Evolutionary conservation across 2,888 invertebrate species (phyloP).

Genomic region (Sinhomidia bicolor): DNA sequence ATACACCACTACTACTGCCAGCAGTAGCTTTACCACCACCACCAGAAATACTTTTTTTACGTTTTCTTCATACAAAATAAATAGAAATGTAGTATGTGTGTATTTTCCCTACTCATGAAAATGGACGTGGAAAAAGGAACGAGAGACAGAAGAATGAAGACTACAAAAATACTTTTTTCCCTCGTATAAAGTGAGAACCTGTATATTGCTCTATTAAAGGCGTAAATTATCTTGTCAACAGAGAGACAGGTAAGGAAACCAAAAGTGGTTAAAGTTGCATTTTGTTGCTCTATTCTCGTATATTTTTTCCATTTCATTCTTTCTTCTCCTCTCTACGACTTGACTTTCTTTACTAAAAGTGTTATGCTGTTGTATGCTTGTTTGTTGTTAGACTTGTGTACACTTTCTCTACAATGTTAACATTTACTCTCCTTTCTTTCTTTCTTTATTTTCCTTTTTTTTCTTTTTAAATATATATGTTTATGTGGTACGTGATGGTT

Average conservation of each 20-base stretch:
- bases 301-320: slow-evolving; percentile 62
- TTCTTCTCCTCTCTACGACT: slow-evolving; percentile 11
- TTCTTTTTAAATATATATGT: slow-evolving; percentile 21
- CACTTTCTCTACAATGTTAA: slow-evolving; percentile 50
- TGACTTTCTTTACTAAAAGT: slow-evolving; percentile 1
- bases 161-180: slow-evolving; percentile 51
- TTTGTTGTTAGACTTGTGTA: slow-evolving; percentile 19
- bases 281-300: slow-evolving; percentile 41
- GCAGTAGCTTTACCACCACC: slow-evolving; percentile 16
- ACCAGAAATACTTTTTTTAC: slow-evolving; percentile 49
- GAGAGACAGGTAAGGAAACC: slow-evolving; percentile 75
- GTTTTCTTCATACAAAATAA: slow-evolving; percentile 26
- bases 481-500: slow-evolving; percentile 1
- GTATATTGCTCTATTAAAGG: slow-evolving; percentile 67
- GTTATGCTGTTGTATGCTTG: slow-evolving; percentile 29
- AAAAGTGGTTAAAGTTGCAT: slow-evolving; percentile 74
- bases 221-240: slow-evolving; percentile 76
- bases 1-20: not conserved
- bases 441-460: not conserved
- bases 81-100: not conserved
- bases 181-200: slow-evolving; percentile 31
- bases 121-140: slow-evolving; percentile 14
- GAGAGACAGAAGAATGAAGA: slow-evolving; percentile 7
- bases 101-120: slow-evolving; percentile 35
- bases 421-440: slow-evolving; percentile 35